Evolutionary conservation across 2,113 vertebrate species (phyloP).

Genomic region (Microtus richardsoni): DNA sequence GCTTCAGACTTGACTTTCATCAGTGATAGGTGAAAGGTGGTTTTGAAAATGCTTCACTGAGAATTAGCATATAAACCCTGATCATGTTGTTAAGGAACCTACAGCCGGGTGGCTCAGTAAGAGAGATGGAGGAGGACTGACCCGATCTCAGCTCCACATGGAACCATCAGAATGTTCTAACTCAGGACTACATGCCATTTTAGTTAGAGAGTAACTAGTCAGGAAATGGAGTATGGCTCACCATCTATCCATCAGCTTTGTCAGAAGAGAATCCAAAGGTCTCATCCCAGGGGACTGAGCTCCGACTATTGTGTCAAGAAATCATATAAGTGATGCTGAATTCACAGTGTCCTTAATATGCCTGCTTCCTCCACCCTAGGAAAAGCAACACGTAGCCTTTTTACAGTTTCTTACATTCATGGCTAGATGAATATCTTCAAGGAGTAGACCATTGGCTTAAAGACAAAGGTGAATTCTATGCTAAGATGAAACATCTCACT

Average conservation of each 20-base stretch:
- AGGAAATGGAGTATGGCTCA: neutral
- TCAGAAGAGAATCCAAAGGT: neutral
- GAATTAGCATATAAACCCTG: neutral
- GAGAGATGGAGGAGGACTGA: neutral
- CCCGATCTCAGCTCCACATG: neutral
- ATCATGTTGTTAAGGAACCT: neutral
- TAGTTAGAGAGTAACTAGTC: neutral
- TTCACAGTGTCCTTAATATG: neutral
- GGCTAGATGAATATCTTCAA: neutral
- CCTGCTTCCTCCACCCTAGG: neutral
- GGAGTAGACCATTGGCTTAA: neutral
- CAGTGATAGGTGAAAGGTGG: neutral
- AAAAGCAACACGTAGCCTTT: conserved; percentile 8
- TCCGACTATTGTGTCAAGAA: neutral
- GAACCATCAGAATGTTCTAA: neutral
- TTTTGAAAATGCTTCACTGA: conserved; percentile 46
- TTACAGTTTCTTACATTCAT: neutral
- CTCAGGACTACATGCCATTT: neutral
- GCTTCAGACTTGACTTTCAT: conserved; percentile 21
- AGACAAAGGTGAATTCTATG: neutral
- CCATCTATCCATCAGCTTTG: neutral
- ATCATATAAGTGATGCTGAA: neutral
- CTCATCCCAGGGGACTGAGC: neutral
- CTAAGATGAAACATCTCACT: conserved; percentile 47
- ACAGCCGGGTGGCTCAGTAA: neutral